A percentile compares a stretch with the other conserved stretches of the same genome.
Evolutionary conservation across 2,888 invertebrate genomes (phyloP).

Genomic region (Chromoteleia sp.): DNA sequence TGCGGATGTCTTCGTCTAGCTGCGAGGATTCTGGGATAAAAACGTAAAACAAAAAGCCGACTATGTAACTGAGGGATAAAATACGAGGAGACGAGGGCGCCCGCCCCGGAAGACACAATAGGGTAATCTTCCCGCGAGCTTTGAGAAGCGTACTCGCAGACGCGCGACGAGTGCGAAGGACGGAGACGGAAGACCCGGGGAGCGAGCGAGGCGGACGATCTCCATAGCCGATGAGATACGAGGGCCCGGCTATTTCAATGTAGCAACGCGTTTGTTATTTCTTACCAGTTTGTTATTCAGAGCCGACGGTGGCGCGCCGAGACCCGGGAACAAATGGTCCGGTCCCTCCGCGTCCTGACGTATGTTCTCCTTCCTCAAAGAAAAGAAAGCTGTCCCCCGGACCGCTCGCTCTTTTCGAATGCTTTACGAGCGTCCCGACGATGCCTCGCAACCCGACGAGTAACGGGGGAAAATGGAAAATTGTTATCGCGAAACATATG

Average conservation of each 20-base stretch:
- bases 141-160: constrained; percentile 83
- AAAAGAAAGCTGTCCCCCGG: constrained; percentile 37
- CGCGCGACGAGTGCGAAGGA: constrained; percentile 67
- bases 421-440: constrained; percentile 48
- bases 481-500: constrained; percentile 29
- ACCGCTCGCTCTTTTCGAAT: constrained; percentile 35
- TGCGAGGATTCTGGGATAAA: constrained; percentile 64
- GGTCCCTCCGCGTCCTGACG: constrained; percentile 64
- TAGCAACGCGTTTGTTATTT: constrained; percentile 84
- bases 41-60: constrained; percentile 84
- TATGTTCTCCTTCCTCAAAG: constrained; percentile 64
- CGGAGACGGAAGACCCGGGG: constrained; percentile 1
- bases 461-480: constrained; percentile 36
- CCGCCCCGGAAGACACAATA: constrained; percentile 79
- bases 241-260: constrained; percentile 82
- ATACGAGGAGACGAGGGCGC: constrained; percentile 77
- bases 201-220: constrained; percentile 12
- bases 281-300: constrained; percentile 84
- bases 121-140: constrained; percentile 85
- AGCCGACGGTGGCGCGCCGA: constrained; percentile 76
- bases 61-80: constrained; percentile 83
- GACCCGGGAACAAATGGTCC: constrained; percentile 65
- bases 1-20: constrained; percentile 40
- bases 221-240: constrained; percentile 79
- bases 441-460: constrained; percentile 7